These are phyloP conservation scores for Arctocebus calabarensis DNA, from an alignment of 2,797 vertebrate species.

Conservation along the genomic window DNA sequence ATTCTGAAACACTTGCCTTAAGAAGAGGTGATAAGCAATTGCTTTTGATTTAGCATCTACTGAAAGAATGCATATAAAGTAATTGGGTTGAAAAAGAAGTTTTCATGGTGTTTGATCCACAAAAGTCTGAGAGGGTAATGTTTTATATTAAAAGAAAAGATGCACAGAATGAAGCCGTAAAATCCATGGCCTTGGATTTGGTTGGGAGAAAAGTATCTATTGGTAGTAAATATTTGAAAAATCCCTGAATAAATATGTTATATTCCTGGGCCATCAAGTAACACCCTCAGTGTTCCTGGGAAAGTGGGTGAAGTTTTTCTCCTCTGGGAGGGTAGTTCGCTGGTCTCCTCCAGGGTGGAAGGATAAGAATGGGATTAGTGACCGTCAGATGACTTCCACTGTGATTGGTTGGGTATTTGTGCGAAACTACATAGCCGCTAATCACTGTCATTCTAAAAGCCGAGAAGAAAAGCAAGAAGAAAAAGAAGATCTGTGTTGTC, in stretches of 20 bases:
- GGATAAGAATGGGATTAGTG: neutral
- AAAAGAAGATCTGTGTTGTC: conserved; percentile 86
- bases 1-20: neutral
- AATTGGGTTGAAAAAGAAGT: neutral
- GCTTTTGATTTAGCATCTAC: neutral
- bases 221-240: conserved; percentile 9
- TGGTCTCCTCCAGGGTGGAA: neutral
- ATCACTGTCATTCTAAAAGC: conserved; percentile 81
- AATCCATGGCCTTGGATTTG: neutral
- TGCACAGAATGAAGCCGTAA: neutral
- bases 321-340: neutral
- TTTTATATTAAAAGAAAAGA: neutral
- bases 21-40: neutral
- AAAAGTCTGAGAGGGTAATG: neutral
- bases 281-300: neutral
- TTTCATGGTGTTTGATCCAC: neutral
- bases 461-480: conserved; percentile 78
- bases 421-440: conserved; percentile 76
- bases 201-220: neutral
- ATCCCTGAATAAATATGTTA: neutral
- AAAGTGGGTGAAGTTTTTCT: neutral
- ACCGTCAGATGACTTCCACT: neutral
- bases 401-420: conserved; percentile 69
- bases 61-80: neutral
- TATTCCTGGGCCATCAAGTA: neutral